Evolutionary conservation across 1,140 invertebrate species (phyloP).

Genomic region (Solen grandis): DNA sequence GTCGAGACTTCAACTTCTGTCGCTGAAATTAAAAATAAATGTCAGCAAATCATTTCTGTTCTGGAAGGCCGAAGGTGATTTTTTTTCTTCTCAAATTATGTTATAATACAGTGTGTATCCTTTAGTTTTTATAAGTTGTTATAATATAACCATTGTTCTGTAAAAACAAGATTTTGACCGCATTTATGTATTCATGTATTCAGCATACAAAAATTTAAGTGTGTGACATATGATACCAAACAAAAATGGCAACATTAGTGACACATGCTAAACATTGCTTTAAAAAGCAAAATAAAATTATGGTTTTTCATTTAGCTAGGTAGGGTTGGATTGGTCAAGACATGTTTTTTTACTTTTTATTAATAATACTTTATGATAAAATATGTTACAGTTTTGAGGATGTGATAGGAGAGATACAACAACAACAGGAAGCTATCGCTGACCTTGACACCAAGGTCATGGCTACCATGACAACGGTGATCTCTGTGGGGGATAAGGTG

Average conservation of each 20-base stretch:
- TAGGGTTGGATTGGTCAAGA: too few species aligned
- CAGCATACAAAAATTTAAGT: too few species aligned
- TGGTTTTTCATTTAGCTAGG: too few species aligned
- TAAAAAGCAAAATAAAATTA: too few species aligned
- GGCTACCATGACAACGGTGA: conserved; percentile 40
- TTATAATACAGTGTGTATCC: not conserved
- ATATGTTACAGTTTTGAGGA: conserved; percentile 20
- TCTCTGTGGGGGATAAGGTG: conserved; percentile 36
- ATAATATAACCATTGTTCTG: not conserved
- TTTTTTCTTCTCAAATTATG: not conserved
- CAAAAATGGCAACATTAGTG: too few species aligned
- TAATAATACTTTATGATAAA: too few species aligned
- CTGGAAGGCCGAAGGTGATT: conserved; percentile 23
- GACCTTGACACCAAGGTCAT: conserved; percentile 20
- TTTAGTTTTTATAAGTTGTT: not conserved
- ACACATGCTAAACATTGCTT: too few species aligned
- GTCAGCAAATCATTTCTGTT: not conserved
- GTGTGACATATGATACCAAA: too few species aligned
- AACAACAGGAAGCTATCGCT: not conserved
- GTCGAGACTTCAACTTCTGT: not conserved
- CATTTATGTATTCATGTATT: too few species aligned
- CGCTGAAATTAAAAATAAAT: not conserved
- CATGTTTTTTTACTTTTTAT: too few species aligned
- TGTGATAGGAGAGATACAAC: not conserved
- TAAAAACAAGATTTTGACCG: too few species aligned